A percentile compares a stretch with the other conserved stretches of the same genome.
Conservation (phyloP, 2,797 vertebrate genomes). For the Gobionotothen gibberifrons region DNA sequence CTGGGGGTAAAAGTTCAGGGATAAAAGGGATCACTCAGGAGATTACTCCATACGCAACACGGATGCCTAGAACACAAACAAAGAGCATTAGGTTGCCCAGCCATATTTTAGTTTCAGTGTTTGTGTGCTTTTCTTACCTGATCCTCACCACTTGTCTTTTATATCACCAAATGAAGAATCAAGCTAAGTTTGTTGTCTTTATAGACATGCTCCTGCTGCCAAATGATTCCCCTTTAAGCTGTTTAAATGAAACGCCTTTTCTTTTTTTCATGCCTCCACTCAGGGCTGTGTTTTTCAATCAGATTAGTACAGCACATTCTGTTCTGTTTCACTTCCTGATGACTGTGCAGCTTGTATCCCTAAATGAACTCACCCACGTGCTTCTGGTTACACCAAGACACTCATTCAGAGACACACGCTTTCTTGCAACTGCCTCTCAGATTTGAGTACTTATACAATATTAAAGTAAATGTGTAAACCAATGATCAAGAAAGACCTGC, state of each 20-base stretch:
- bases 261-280: slow-evolving; percentile 73
- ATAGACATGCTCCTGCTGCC: slow-evolving; percentile 37
- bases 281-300: slow-evolving; percentile 85
- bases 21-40: slow-evolving; percentile 75
- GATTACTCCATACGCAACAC: slow-evolving; percentile 76
- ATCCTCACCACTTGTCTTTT: slow-evolving; percentile 37
- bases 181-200: slow-evolving; percentile 50
- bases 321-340: slow-evolving; percentile 90
- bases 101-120: slow-evolving; percentile 70
- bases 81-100: slow-evolving; percentile 78
- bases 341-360: slow-evolving; percentile 84
- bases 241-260: slow-evolving; percentile 75
- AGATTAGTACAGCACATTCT: slow-evolving; percentile 89
- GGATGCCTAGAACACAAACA: slow-evolving; percentile 76
- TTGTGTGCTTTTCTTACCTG: slow-evolving; percentile 40
- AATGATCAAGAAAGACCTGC: neutral
- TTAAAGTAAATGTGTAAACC: slow-evolving; percentile 28
- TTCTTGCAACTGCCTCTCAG: slow-evolving; percentile 52
- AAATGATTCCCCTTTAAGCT: slow-evolving; percentile 68
- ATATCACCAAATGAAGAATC: slow-evolving; percentile 48
- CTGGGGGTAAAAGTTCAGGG: slow-evolving; percentile 73
- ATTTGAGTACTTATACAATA: slow-evolving; percentile 32
- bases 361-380: slow-evolving; percentile 83
- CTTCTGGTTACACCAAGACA: slow-evolving; percentile 79
- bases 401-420: slow-evolving; percentile 60